phyloP scores from a whole-genome alignment of 2,797 vertebrate genomes.

The Manis javanica region DNA sequence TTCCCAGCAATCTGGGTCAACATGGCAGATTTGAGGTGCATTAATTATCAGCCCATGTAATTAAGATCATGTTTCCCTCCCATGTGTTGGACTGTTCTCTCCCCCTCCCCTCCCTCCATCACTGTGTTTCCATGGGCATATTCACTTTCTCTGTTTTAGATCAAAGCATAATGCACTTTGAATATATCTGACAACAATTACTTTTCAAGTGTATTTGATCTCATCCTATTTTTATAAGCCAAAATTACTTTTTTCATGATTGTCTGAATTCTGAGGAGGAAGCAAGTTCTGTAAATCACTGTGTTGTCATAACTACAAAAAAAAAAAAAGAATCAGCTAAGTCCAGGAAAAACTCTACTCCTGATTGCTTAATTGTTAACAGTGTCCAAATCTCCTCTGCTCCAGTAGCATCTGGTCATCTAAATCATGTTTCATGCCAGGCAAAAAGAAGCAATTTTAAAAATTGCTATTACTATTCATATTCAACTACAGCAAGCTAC shows the following conservation, averaged over 20 bases:
- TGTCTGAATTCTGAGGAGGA: constrained; percentile 9
- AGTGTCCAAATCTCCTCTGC: not conserved
- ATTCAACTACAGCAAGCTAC: not conserved
- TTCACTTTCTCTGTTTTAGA: not conserved
- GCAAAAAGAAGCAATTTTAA: not conserved
- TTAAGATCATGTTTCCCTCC: not conserved
- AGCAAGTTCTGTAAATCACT: not conserved
- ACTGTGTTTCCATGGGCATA: rapidly evolving
- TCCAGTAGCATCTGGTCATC: not conserved
- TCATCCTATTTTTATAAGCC: constrained; percentile 23
- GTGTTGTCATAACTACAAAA: not conserved
- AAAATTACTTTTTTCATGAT: constrained; percentile 30
- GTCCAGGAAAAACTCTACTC: not conserved
- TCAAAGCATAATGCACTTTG: not conserved
- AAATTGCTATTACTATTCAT: constrained; percentile 28
- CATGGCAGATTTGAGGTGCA: not conserved
- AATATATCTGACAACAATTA: constrained; percentile 30
- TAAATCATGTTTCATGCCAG: not conserved
- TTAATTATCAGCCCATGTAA: not conserved
- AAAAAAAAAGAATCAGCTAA: not conserved
- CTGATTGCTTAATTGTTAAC: not conserved
- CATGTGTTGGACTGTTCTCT: rapidly evolving
- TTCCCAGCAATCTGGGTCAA: not conserved
- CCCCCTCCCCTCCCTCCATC: not conserved
- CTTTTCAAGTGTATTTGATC: constrained; percentile 42